Percentiles rank a stretch among this genome's conserved stretches.
Conservation (phyloP, 2,888 invertebrate genomes). For the Drosophila infuscata region DNA sequence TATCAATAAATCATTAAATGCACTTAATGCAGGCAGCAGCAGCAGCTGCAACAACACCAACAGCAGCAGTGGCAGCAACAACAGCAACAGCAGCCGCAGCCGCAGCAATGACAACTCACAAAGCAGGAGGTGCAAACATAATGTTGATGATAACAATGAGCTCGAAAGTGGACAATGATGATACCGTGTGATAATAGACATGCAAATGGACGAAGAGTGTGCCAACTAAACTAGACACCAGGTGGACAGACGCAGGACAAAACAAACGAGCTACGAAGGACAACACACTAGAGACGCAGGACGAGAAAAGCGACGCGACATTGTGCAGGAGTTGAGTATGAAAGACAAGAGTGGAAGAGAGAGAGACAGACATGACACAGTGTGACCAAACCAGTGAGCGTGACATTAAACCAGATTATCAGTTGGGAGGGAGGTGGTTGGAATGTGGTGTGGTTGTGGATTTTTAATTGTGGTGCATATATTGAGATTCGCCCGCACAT, state of each 20-base stretch:
- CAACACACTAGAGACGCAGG: constrained; percentile 16
- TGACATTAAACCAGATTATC: constrained; percentile 35
- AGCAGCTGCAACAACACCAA: not conserved
- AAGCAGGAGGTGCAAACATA: constrained; percentile 11
- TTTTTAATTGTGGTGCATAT: constrained; percentile 5
- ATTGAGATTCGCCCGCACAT: constrained; percentile 15
- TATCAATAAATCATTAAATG: constrained; percentile 65
- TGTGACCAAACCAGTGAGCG: constrained; percentile 43
- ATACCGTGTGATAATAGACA: constrained; percentile 38
- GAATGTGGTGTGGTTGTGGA: constrained; percentile 1
- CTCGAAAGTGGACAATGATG: constrained; percentile 31
- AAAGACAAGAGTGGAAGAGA: constrained; percentile 7
- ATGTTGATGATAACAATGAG: constrained; percentile 42
- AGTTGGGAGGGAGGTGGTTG: not conserved
- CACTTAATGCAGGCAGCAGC: constrained; percentile 24
- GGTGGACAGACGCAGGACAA: constrained; percentile 19
- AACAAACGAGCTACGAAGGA: constrained; percentile 22
- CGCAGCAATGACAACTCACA: constrained; percentile 32
- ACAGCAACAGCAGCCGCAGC: constrained; percentile 27
- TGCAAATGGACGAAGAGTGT: constrained; percentile 32
- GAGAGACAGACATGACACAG: constrained; percentile 32
- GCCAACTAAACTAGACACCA: constrained; percentile 36
- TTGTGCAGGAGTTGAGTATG: constrained; percentile 2
- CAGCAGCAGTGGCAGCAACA: constrained; percentile 24
- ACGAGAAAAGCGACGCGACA: constrained; percentile 9